Conservation (phyloP, 2,113 vertebrate species). For the Rafetus swinhoei region DNA sequence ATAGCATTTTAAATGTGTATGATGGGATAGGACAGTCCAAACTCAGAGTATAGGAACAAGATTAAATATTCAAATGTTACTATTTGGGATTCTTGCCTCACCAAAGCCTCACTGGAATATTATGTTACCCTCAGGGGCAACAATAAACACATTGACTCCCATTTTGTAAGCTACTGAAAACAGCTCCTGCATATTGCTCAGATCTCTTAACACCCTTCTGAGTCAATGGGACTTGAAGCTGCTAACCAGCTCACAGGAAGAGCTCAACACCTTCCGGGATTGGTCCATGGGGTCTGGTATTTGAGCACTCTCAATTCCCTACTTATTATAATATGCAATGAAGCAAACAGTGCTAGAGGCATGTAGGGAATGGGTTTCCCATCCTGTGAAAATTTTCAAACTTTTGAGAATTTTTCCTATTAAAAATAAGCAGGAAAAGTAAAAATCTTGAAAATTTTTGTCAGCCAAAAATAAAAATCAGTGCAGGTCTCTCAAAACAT, state of each 20-base stretch:
- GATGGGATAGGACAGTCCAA: not conserved
- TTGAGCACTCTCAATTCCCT: not conserved
- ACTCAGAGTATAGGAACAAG: not conserved
- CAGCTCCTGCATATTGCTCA: slow-evolving; percentile 30
- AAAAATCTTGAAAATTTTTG: not conserved
- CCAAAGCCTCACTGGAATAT: slow-evolving; percentile 35
- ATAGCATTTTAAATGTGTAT: slow-evolving; percentile 5
- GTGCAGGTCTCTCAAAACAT: not conserved
- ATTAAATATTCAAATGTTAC: slow-evolving; percentile 38
- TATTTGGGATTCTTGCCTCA: slow-evolving; percentile 51
- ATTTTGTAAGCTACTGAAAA: slow-evolving; percentile 41
- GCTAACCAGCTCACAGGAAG: not conserved
- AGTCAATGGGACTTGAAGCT: not conserved
- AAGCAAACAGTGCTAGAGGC: not conserved
- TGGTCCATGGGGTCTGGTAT: not conserved
- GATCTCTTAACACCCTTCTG: not conserved
- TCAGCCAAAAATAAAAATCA: not conserved
- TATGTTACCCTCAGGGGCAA: slow-evolving; percentile 57
- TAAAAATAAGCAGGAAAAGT: not conserved
- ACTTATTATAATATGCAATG: not conserved
- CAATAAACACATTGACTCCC: slow-evolving; percentile 41
- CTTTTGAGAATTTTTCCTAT: not conserved
- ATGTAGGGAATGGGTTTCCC: not conserved
- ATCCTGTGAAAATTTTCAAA: not conserved
- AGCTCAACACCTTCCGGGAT: not conserved